Evolutionary conservation across 2,797 vertebrate genomes (phyloP), one percentile per base, ranked within the genome.

Genomic region (Epinephelus coioides): DNA sequence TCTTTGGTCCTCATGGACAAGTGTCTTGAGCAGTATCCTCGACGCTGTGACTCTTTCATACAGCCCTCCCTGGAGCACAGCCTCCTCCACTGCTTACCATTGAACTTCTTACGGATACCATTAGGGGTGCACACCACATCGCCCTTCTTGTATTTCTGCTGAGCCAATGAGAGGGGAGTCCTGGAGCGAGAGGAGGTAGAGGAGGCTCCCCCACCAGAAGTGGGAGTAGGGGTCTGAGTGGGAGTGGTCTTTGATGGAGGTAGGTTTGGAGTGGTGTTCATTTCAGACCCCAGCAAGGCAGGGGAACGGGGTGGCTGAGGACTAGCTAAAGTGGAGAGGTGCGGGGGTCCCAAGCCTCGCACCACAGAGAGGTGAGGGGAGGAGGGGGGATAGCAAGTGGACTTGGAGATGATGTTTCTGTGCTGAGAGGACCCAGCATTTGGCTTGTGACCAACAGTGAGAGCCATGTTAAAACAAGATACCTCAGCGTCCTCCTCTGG

Each of bases 51-150:
- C 92, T 98, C 97, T 90, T 98, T 98, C 97, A 97, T 97, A 73
- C 97, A 98, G 77, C 97, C 95, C 2, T 98, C 97, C 19, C 96
- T 94, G 0, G 97, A 98, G 91, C 97, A 98, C 60, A 98, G 91
- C 25, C 97, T 94, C n/a, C 97, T 94, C 97, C 97, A 98, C 73
- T 98, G 97, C 91, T 98, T 98, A 25, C 97, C 97, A 0, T 98
- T 98, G 81, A 98, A 98, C 88, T 98, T 98, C 91, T 98, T 98
- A 1, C 97, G 96, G 56, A 98, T 97, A 11, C 97, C 97, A 0
- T 97, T 98, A 14, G 97, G 97, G 0, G 97, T 98, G 85, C 97
- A 98, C 0, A 98, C 97, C 69, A 98, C 97, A 0, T 98, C 97
- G 0, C 97, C 97, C 78, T 98, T 98, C 83, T 98, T 98, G 77